Evolutionary conservation across 2,113 vertebrate genomes (phyloP), one percentile per base, ranked within the genome.

Genomic region (Brevimyrus niger): DNA sequence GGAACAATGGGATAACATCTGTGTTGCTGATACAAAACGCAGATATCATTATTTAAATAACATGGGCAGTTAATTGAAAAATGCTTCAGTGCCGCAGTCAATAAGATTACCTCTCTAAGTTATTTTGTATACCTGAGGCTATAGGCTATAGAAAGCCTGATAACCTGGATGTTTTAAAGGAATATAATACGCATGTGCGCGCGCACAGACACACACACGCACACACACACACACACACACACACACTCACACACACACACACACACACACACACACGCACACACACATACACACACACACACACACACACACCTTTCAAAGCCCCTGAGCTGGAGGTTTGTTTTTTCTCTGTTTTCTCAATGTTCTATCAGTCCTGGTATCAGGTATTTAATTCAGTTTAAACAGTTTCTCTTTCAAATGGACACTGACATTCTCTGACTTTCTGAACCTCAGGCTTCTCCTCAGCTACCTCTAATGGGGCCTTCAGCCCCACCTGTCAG

Each of bases 371-470:
- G n/a, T 69, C 61, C 61, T 69, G n/a, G 27, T 11, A 69, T 8
- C 61, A 31, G 8, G 21, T 55, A 55, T 69, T 31, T 31, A 31
- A 13, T 69, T 31, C 61, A 69, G 23, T 69, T 69, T 69, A 69
- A 21, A 55, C 19, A 19, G 17, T 55, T 55, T 55, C 53, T 55
- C 53, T 7, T 55, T 21, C 19, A 55, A 55, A 55, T 55, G 19
- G 53, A 55, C 53, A 21, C 53, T 21, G 53, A 55, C 19, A 21
- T 55, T 55, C 53, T 55, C 27, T 69, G 23, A 69, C n/a, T 35
- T 10, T 46, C 17, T 38, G 35, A 17, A 83, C 10, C 80, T 83
- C 53, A 73, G 80, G 90, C 86, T 88, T 89, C 88, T 84, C 86
- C 46, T 44, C 35, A 58, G 73, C 50, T 87, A 31, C 46, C 55